phyloP scores from a whole-genome alignment of 2,888 invertebrate species.

The Meghimatium bilineatum region DNA sequence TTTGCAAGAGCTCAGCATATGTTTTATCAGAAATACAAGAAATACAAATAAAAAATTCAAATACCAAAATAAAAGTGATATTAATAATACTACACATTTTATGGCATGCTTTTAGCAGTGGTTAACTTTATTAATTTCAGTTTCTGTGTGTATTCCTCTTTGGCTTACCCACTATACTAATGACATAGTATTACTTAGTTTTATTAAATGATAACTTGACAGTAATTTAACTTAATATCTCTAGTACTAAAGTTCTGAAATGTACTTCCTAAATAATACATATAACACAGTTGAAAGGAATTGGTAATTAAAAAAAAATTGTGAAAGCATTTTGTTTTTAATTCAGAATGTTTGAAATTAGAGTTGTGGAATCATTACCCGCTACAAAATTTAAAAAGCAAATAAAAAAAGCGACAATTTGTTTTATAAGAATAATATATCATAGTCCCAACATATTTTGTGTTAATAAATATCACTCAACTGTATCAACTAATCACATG shows the following conservation, averaged over 20 bases:
- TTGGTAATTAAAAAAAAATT: background rate
- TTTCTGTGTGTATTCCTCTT: background rate
- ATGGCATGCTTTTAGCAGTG: background rate
- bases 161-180: background rate
- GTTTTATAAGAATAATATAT: too few relatives aligned
- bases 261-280: too few relatives aligned
- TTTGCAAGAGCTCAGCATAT: too few relatives aligned
- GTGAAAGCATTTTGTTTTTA: background rate
- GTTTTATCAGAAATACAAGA: background rate
- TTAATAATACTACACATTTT: background rate
- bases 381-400: too few relatives aligned
- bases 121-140: background rate
- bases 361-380: too few relatives aligned
- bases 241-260: background rate
- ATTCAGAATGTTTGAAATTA: too few relatives aligned
- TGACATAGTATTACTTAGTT: background rate
- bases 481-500: too few relatives aligned
- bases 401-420: too few relatives aligned
- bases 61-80: background rate
- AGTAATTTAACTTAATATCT: background rate
- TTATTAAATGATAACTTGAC: background rate
- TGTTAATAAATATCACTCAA: too few relatives aligned
- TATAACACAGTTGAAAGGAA: background rate
- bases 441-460: too few relatives aligned
- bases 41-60: background rate